Conservation (phyloP, 2,888 invertebrate species). For the Lithophane leautieri region DNA sequence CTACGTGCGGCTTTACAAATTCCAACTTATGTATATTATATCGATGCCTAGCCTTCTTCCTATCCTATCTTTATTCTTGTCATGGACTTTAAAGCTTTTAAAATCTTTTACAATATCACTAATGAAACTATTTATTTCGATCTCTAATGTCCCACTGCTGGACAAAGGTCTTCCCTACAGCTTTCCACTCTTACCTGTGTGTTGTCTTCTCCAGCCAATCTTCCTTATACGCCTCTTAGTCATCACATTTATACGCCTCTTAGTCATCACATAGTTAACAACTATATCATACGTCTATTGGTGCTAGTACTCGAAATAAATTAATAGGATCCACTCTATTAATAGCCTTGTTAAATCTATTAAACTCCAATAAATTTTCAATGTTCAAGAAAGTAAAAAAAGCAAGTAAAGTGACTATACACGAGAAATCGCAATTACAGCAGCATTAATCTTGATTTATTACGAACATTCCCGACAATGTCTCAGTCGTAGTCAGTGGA, state of each 20-base stretch:
- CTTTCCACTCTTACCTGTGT: neutral
- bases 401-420: slow-evolving; percentile 36
- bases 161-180: neutral
- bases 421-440: slow-evolving; percentile 59
- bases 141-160: neutral
- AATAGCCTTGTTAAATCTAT: slow-evolving; percentile 22
- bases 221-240: neutral
- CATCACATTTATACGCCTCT: neutral
- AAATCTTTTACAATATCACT: neutral
- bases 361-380: slow-evolving; percentile 28
- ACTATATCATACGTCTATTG: neutral
- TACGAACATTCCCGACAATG: slow-evolving; percentile 42
- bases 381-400: slow-evolving; percentile 30
- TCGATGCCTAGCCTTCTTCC: neutral
- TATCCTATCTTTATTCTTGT: fast-evolving
- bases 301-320: neutral
- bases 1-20: neutral
- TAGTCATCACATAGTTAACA: neutral
- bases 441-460: slow-evolving; percentile 61
- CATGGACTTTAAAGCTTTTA: neutral
- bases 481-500: slow-evolving; percentile 29
- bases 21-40: neutral
- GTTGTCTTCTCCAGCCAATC: neutral
- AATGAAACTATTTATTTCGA: fast-evolving
- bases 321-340: neutral